Conservation (phyloP, 2,797 vertebrate genomes). For the Taeniopygia guttata region DNA sequence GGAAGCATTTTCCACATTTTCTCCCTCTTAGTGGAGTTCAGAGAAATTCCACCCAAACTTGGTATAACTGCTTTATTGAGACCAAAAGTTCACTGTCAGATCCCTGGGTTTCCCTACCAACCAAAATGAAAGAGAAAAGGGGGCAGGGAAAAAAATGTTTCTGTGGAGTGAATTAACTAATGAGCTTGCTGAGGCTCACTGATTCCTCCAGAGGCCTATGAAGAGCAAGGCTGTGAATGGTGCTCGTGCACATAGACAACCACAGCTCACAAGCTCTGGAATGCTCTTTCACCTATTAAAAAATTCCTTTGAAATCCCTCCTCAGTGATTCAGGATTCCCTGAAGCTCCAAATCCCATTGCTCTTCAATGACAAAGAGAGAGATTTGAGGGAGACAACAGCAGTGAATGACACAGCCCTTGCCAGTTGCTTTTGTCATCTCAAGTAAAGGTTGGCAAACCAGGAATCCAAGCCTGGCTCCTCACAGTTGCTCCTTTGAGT, state of each 20-base stretch:
- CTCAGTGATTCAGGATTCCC: background rate
- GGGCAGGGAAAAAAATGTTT: background rate
- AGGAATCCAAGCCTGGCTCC: background rate
- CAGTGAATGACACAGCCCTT: background rate
- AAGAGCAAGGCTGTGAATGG: slow-evolving; percentile 15
- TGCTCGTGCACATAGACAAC: background rate
- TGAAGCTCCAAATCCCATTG: background rate
- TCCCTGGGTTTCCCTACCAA: background rate
- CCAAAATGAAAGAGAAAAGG: background rate
- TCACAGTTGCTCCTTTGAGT: background rate
- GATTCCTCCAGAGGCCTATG: slow-evolving; percentile 38
- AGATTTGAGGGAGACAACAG: background rate
- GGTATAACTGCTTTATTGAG: slow-evolving; percentile 6
- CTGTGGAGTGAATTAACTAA: slow-evolving; percentile 10
- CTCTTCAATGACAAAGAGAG: background rate
- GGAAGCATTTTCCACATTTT: slow-evolving; percentile 38
- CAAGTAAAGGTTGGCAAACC: background rate
- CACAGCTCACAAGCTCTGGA: slow-evolving; percentile 54
- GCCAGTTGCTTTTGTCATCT: background rate
- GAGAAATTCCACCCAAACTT: background rate
- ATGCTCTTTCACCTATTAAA: slow-evolving; percentile 38
- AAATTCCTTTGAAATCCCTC: slow-evolving; percentile 16
- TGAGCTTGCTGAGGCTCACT: slow-evolving; percentile 45
- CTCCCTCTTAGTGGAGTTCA: slow-evolving; percentile 2
- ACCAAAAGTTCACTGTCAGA: slow-evolving; percentile 25